Percentiles rank a stretch among this genome's conserved stretches.
phyloP scores from a whole-genome alignment of 2,888 invertebrate species.

The Altica lythri region DNA sequence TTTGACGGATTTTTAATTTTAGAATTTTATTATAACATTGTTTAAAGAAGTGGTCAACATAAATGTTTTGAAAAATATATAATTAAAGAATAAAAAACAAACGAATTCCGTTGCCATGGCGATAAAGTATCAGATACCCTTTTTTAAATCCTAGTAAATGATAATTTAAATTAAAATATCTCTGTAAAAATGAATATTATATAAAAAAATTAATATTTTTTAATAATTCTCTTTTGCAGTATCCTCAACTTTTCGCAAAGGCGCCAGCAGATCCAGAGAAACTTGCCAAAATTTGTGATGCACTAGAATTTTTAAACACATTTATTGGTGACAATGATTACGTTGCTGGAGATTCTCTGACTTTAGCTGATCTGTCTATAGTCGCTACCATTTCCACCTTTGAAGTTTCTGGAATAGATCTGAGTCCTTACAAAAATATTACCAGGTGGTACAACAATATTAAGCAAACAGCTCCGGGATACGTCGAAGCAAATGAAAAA shows the following conservation, averaged over 20 bases:
- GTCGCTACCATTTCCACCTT: slow-evolving; percentile 71
- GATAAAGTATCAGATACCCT: too few species aligned
- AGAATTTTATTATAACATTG: too few species aligned
- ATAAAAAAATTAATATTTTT: too few species aligned
- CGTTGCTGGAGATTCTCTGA: slow-evolving; percentile 73
- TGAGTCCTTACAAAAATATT: slow-evolving; percentile 72
- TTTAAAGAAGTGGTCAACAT: too few species aligned
- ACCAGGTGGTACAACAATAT: slow-evolving; percentile 65
- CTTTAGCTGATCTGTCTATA: slow-evolving; percentile 77
- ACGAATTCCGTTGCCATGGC: too few species aligned
- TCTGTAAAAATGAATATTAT: too few species aligned
- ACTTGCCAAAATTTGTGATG: slow-evolving; percentile 69
- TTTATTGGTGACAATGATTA: slow-evolving; percentile 73
- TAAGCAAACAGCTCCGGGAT: slow-evolving; percentile 67
- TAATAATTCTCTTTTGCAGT: slow-evolving; percentile 40
- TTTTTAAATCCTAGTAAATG: too few species aligned
- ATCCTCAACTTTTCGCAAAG: slow-evolving; percentile 57
- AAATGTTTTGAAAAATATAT: too few species aligned
- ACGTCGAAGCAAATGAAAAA: slow-evolving; percentile 55
- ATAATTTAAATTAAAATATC: too few species aligned
- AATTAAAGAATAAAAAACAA: too few species aligned
- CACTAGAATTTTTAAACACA: slow-evolving; percentile 70
- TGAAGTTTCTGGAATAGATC: slow-evolving; percentile 67
- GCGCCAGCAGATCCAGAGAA: slow-evolving; percentile 65
- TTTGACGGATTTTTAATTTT: too few species aligned